A percentile compares a stretch with the other conserved stretches of the same genome.
phyloP scores from a whole-genome alignment of 1,140 invertebrate species.

The Samia ricini region DNA sequence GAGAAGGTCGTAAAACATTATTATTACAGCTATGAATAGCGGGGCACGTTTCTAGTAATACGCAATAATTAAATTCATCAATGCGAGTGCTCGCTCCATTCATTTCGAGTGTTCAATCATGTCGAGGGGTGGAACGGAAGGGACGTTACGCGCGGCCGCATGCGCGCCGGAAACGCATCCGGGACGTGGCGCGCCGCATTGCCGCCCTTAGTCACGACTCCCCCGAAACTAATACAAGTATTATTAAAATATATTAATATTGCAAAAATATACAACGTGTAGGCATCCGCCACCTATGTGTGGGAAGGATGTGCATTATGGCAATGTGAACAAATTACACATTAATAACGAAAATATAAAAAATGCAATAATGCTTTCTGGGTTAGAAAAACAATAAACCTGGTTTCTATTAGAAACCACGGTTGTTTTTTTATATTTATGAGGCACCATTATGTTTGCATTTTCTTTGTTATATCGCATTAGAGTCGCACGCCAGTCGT shows the following conservation, averaged over 20 bases:
- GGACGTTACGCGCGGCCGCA: constrained; percentile 65
- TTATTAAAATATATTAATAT: not conserved
- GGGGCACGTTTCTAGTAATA: constrained; percentile 11
- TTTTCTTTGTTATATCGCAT: not conserved
- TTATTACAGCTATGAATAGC: constrained; percentile 20
- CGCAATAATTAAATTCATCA: constrained; percentile 26
- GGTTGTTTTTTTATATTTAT: not conserved
- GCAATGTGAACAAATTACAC: not conserved
- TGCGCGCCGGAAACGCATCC: constrained; percentile 68
- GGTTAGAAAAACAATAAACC: not conserved
- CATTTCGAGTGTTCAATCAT: constrained; percentile 40
- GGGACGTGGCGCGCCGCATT: constrained; percentile 62
- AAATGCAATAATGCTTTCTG: not conserved
- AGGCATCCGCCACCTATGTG: not conserved
- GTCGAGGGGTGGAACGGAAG: constrained; percentile 63
- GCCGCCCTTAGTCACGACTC: constrained; percentile 29
- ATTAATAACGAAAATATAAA: not conserved
- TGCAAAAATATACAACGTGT: not conserved
- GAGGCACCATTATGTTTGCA: not conserved
- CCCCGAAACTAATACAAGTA: not conserved
- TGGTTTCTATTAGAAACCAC: not conserved
- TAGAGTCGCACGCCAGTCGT: not conserved
- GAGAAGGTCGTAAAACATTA: constrained; percentile 10
- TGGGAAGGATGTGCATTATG: not conserved
- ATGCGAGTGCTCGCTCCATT: constrained; percentile 29